A percentile compares a stretch with the other conserved stretches of the same genome.
Conservation (phyloP, 1,140 invertebrate species). For the Drosophila insularis region DNA sequence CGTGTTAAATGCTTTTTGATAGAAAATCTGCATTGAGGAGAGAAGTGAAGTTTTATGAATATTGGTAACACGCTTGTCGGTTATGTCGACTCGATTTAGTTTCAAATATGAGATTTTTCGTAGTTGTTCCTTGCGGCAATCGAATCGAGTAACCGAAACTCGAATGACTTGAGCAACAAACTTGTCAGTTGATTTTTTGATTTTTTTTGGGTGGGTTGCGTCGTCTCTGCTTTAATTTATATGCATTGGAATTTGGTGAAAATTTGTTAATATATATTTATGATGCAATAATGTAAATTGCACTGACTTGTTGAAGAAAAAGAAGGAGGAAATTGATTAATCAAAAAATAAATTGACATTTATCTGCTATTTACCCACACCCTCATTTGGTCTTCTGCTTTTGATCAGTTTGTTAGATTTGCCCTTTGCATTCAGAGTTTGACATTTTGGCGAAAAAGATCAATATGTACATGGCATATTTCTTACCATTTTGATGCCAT, state of each 20-base stretch:
- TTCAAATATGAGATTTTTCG: constrained; percentile 39
- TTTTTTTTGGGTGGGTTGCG: constrained; percentile 54
- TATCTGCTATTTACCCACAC: background rate
- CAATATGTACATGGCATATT: constrained; percentile 15
- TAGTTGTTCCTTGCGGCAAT: constrained; percentile 37
- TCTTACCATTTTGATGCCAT: constrained; percentile 12
- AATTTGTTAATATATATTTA: constrained; percentile 25
- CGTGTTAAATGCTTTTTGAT: constrained; percentile 20
- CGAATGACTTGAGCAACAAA: constrained; percentile 68
- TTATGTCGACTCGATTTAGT: constrained; percentile 71
- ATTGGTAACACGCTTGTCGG: constrained; percentile 56
- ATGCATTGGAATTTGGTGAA: constrained; percentile 1
- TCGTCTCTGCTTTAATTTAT: constrained; percentile 10
- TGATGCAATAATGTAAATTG: constrained; percentile 7
- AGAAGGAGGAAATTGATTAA: background rate
- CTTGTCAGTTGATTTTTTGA: constrained; percentile 53
- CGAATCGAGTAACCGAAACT: constrained; percentile 57
- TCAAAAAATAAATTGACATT: background rate
- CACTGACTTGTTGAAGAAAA: background rate
- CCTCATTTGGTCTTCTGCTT: background rate
- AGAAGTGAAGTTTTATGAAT: constrained; percentile 50
- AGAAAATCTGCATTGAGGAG: constrained; percentile 45
- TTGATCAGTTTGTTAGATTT: constrained; percentile 13
- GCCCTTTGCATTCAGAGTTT: constrained; percentile 11
- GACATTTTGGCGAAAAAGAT: constrained; percentile 12